phyloP scores from a whole-genome alignment of 2,113 vertebrate genomes.

The Perccottus glenii region DNA sequence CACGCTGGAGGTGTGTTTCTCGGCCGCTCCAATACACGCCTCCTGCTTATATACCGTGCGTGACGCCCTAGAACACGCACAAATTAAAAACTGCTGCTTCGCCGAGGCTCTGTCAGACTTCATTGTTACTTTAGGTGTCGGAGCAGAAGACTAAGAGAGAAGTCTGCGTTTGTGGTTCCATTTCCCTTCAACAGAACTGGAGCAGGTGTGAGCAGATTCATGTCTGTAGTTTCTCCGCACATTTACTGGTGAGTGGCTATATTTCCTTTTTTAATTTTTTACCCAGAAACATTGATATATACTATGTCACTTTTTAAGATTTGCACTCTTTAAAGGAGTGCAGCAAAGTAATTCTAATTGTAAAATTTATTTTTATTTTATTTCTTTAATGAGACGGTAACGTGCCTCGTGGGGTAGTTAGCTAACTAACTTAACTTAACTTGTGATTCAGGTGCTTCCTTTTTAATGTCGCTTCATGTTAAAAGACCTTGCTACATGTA shows the following conservation, averaged over 20 bases:
- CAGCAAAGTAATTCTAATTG: no score
- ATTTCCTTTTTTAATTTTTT: background rate
- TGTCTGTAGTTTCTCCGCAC: conserved; percentile 74
- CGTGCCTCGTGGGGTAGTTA: no score
- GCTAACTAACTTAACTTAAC: no score
- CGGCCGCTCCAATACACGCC: conserved; percentile 58
- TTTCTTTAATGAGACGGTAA: no score
- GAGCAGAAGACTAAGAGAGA: background rate
- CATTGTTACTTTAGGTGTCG: conserved; percentile 16
- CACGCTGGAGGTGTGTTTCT: conserved; percentile 60
- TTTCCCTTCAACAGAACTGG: conserved; percentile 46
- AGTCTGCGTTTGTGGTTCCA: conserved; percentile 7
- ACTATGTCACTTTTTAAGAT: no score
- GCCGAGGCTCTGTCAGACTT: background rate
- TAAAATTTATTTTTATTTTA: background rate
- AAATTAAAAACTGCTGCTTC: background rate
- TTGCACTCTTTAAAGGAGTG: no score
- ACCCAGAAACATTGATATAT: background rate
- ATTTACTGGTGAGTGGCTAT: conserved; percentile 74
- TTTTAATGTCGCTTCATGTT: no score
- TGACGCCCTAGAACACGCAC: conserved; percentile 46
- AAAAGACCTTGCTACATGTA: no score
- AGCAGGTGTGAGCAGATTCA: conserved; percentile 78
- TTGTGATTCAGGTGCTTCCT: no score
- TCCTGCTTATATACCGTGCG: conserved; percentile 60